Conservation (phyloP, 2,888 invertebrate species). For the Ichneumoninae sp. region DNA sequence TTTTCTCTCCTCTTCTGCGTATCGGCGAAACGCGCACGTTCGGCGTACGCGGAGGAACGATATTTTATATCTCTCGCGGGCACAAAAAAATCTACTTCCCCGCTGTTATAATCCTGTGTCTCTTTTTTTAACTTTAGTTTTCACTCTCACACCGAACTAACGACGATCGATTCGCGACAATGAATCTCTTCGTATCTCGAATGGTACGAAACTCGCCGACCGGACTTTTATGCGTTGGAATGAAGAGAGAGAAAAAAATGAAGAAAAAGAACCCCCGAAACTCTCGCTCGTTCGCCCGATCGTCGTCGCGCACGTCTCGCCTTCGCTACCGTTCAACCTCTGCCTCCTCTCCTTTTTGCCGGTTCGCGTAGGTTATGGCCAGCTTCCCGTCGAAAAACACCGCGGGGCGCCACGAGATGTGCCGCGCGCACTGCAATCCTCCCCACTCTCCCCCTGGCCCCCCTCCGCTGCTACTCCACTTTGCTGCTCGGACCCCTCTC, state of each 20-base stretch:
- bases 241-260: neutral
- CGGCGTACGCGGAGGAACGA: constrained; percentile 37
- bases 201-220: neutral
- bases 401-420: constrained; percentile 81
- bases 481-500: constrained; percentile 45
- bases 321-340: constrained; percentile 50
- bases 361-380: constrained; percentile 76
- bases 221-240: neutral
- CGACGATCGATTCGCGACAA: neutral
- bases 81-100: constrained; percentile 17
- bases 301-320: constrained; percentile 19
- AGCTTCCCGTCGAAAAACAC: constrained; percentile 79
- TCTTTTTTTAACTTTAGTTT: neutral
- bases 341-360: constrained; percentile 69
- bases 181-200: neutral
- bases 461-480: constrained; percentile 52
- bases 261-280: neutral
- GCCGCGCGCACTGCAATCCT: constrained; percentile 53
- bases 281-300: constrained; percentile 16
- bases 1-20: constrained; percentile 31
- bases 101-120: constrained; percentile 1
- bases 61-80: constrained; percentile 29
- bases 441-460: constrained; percentile 34
- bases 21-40: constrained; percentile 53
- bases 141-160: neutral